Percentiles rank a stretch among this genome's conserved stretches.
Conservation (phyloP, 2,888 invertebrate species). For the Sarcophaga rosellei region DNA sequence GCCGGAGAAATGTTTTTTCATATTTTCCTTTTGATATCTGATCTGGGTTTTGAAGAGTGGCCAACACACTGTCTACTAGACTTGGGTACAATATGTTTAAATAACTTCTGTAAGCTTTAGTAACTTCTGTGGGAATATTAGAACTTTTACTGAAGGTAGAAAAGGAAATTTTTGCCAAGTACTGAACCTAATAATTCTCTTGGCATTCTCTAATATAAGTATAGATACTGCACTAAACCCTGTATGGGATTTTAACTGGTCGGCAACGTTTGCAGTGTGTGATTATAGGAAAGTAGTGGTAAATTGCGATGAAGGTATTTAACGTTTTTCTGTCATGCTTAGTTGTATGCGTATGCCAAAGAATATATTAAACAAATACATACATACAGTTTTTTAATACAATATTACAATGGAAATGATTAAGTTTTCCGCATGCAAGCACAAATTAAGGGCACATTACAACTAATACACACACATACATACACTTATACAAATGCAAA, state of each 20-base stretch:
- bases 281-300: background rate
- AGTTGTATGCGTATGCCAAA: slow-evolving; percentile 35
- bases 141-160: no score
- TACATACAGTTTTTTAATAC: slow-evolving; percentile 25
- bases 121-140: no score
- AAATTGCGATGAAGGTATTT: background rate
- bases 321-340: background rate
- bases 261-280: background rate
- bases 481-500: slow-evolving; percentile 30
- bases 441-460: slow-evolving; percentile 60
- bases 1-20: no score
- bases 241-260: background rate
- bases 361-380: slow-evolving; percentile 64
- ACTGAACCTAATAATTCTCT: no score
- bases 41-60: no score
- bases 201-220: no score
- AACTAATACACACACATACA: slow-evolving; percentile 21
- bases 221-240: background rate
- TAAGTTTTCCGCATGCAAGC: slow-evolving; percentile 70
- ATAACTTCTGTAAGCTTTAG: no score
- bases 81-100: no score
- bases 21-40: no score
- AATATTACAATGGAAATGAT: slow-evolving; percentile 69
- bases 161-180: no score
- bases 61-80: no score